Conservation (phyloP, 2,888 invertebrate species). For the Eremobia ochroleuca region DNA sequence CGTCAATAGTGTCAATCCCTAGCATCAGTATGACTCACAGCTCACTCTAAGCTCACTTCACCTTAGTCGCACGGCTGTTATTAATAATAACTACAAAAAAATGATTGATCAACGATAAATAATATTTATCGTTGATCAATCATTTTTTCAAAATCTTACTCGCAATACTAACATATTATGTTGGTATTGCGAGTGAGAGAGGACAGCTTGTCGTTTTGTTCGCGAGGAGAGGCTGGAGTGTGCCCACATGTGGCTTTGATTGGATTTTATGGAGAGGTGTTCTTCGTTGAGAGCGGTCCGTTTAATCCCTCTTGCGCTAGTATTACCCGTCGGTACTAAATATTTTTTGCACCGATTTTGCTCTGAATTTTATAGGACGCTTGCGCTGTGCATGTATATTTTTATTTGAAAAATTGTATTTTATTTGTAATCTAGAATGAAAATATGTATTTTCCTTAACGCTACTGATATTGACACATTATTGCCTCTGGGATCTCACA, state of each 20-base stretch:
- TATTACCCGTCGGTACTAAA: background rate
- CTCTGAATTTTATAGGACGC: background rate
- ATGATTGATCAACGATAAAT: background rate
- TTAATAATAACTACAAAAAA: background rate
- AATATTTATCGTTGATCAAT: too few species aligned
- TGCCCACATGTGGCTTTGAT: slow-evolving; percentile 26
- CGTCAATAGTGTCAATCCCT: too few species aligned
- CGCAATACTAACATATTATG: too few species aligned
- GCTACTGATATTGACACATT: background rate
- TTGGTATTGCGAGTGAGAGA: background rate
- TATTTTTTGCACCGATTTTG: slow-evolving; percentile 5
- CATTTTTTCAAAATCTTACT: too few species aligned
- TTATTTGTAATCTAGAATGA: background rate
- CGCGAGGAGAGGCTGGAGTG: slow-evolving; percentile 17
- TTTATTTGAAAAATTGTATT: background rate
- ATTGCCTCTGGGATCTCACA: background rate
- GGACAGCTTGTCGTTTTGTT: slow-evolving; percentile 33
- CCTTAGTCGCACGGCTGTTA: too few species aligned
- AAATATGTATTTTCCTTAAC: background rate
- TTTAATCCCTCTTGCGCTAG: slow-evolving; percentile 17
- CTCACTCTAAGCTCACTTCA: too few species aligned
- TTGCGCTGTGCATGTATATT: background rate
- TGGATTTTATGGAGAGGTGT: slow-evolving; percentile 38
- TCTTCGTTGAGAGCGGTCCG: slow-evolving; percentile 13
- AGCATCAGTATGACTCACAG: too few species aligned